A percentile compares a stretch with the other conserved stretches of the same genome.
These are phyloP conservation scores for Conomelus anceps DNA, from an alignment of 2,888 invertebrate species.

Conservation along the genomic window DNA sequence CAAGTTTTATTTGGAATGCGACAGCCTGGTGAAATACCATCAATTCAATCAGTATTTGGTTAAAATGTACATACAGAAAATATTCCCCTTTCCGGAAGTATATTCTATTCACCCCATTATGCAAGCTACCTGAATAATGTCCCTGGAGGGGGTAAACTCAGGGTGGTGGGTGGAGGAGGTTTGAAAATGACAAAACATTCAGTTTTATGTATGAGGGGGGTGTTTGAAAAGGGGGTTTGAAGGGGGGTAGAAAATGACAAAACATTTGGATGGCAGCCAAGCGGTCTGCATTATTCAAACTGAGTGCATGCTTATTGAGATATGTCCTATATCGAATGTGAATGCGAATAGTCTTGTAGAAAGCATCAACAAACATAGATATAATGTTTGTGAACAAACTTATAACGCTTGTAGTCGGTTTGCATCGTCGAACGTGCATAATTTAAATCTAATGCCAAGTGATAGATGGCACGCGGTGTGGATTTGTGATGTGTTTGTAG, in stretches of 20 bases:
- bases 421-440: no score
- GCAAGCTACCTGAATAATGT: not conserved
- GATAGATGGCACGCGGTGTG: no score
- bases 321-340: not conserved
- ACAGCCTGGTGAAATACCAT: no score
- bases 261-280: not conserved
- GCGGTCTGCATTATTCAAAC: not conserved
- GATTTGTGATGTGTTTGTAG: no score
- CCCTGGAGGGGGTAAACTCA: not conserved
- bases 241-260: not conserved
- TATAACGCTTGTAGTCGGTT: not conserved
- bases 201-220: not conserved
- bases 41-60: no score
- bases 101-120: not conserved
- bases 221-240: not conserved
- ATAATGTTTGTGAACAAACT: not conserved
- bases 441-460: no score
- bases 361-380: not conserved
- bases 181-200: not conserved
- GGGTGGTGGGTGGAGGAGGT: not conserved
- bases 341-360: not conserved
- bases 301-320: not conserved
- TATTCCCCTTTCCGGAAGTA: no score
- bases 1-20: no score
- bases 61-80: no score